Evolutionary conservation across 2,888 invertebrate species (phyloP), one percentile per base, ranked within the genome.

Genomic region (Chouioia cunea): DNA sequence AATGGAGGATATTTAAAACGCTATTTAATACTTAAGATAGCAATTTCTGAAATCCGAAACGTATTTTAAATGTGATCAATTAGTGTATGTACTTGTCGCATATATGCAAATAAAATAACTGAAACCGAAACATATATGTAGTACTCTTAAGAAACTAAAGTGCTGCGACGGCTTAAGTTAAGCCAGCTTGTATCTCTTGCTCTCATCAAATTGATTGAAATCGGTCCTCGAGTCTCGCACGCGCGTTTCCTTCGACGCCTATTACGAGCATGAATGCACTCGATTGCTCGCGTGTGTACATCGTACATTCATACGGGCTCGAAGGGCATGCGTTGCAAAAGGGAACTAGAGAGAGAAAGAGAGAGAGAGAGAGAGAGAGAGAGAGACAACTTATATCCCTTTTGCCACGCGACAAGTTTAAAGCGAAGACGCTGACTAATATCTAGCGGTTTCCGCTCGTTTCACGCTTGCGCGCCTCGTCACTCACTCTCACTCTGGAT

Each of bases 351-450:
- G 27, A 54, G 16, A n/a, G 18, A 1, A 8, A 23, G 14, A 27
- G 4, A 20, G 48, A 18, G 50, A 52, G 22, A 8, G 50, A 4
- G 15, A 18, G 50, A 53, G 16, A 4, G 48, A 2, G 15, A 18
- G 18, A 56, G 57, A 56, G 20, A 50, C 44, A 44, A 44, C 46
- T 27, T 52, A 36, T 15, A 65, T 57, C 65, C 67, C 56, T 59
- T 53, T n/a, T 27, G 12, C 3, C 22, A 20, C 44, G 78, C 80
- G 80, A 77, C 76, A 76, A 75, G 71, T 72, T 77, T 75, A 76
- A 76, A 71, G 74, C 80, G 77, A 84, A 83, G 83, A 84, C 82
- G 82, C 82, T 84, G 83, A 85, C 85, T 85, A 85, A 85, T 84
- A 84, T 83, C 82, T 81, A 75, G 79, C 79, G 82, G 82, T 83